Evolutionary conservation across 2,113 vertebrate species (phyloP), one percentile per base, ranked within the genome.

Genomic region (Struthidea cinerea): DNA sequence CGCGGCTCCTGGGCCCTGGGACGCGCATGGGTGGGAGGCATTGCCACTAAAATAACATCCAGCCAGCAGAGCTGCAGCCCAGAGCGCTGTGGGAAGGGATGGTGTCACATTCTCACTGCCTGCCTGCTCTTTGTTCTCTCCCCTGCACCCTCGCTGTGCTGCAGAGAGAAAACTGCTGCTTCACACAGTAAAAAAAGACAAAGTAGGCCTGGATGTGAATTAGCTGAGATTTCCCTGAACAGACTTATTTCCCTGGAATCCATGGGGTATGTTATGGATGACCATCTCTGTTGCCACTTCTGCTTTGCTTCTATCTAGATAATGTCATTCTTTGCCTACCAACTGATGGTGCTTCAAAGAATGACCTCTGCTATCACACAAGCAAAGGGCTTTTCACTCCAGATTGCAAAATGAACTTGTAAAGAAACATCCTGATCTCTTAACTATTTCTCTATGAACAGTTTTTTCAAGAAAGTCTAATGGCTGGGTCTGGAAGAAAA

Each of bases 21-120:
- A 96, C 95, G 64, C 35, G 46, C 95, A 85, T 80, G 91, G 97
- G 95, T 95, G 97, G 97, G 97, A 97, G 86, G 93, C 95, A 93
- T 60, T 85, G 93, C 90, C 89, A 32, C 97, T 97, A 89, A 95
- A 98, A 97, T 94, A 96, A 95, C 95, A 82, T 93, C 93, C 91
- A 94, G 87, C 56, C 91, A 1, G 67, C 87, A 10, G 41, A 79
- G 90, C 37, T 82, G 68, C 60, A 11, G 94, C 94, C 73, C 89
- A 30, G 74, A 67, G 42, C n/a, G 64, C 92, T 63, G 47, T 84
- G 96, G 97, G 96, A 97, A 97, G 95, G 53, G 71, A 87, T 41
- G 59, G 91, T 78, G 84, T 87, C 87, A 82, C 94, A 75, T 94
- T 95, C 91, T 75, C n/a, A 9, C 74, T 47, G 91, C 91, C 93